Base-by-base conservation (phyloP, 2,888 invertebrate genomes). In the Unio pictorum region DNA sequence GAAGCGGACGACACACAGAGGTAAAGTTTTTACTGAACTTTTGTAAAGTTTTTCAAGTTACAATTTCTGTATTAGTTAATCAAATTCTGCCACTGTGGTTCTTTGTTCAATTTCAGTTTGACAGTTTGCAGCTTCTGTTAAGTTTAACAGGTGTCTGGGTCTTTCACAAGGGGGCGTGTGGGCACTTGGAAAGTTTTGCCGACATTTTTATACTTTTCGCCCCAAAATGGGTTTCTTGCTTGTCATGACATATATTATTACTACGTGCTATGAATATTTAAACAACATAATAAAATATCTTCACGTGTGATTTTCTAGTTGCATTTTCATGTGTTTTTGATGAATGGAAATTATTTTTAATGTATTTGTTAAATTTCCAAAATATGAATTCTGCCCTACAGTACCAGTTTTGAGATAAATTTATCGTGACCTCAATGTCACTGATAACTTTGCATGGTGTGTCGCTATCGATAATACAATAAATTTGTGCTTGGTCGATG, bases 201-300 rank as follows among this genome's bases (percentile, higher is more conserved):
- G 75, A 69, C 64, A 72, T 70, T 75, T 78, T 69, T 70, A 72
- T 70, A 67, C 74, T 76, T 80, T 80, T 78, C 77, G 70, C 70
- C 78, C 74, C 71, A 74, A 79, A 79, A 76, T 65, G 71, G 72
- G 69, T 66, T 72, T 73, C 75, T 73, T 66, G 56, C 54, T 64
- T 66, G 66, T 68, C 45, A 45, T 45, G 45, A 45, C 15, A 45
- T 45, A 45, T 45, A 45, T 45, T 15, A 45, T 15, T 15, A 15
- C 11, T 3, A 45, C 45, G 45, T 45, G 45, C 45, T 45, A 11
- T 45, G 45, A 45, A 45, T 45, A 45, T 11, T 45, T 15, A 45
- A 45, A 73, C 71, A 71, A 68, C 61, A 65, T 28, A 60, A 17
- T 28, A 20, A 60, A 18, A 60, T 60, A 60, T 26, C 60, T 60